These are phyloP conservation scores for Platycheirus rosarum DNA, from an alignment of 2,888 invertebrate species.

Conservation along the genomic window DNA sequence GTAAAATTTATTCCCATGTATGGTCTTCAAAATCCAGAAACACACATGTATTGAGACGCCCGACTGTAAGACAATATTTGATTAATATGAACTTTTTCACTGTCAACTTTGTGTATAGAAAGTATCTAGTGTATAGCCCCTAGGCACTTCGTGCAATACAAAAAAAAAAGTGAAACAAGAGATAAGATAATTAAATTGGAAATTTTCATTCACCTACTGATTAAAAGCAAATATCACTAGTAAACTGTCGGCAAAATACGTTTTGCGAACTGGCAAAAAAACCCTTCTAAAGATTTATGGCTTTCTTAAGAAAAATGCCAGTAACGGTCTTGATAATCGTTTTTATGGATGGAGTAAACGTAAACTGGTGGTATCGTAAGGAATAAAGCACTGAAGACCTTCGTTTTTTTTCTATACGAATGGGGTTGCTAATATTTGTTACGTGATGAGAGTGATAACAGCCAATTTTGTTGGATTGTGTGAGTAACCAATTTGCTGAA, in stretches of 20 bases:
- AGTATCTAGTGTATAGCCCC: conserved; percentile 8
- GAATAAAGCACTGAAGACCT: conserved; percentile 11
- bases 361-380: conserved; percentile 18
- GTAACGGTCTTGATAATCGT: conserved; percentile 1
- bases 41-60: conserved; percentile 24
- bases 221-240: conserved; percentile 9
- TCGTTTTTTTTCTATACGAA: conserved; percentile 26
- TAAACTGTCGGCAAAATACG: conserved; percentile 23
- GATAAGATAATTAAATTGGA: conserved; percentile 67
- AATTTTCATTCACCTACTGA: conserved; percentile 40
- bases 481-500: conserved; percentile 15
- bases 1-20: conserved; percentile 25
- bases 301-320: not conserved
- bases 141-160: conserved; percentile 33
- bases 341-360: not conserved
- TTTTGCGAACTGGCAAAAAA: conserved; percentile 6
- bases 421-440: conserved; percentile 50
- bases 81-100: not conserved
- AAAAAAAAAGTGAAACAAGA: conserved; percentile 41
- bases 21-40: conserved; percentile 5
- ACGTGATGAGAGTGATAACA: conserved; percentile 65
- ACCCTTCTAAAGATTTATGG: conserved; percentile 15
- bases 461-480: conserved; percentile 9
- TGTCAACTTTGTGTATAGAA: conserved; percentile 26
- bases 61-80: conserved; percentile 35